Conservation (phyloP, 2,888 invertebrate genomes). For the Andrena chrysosceles region DNA sequence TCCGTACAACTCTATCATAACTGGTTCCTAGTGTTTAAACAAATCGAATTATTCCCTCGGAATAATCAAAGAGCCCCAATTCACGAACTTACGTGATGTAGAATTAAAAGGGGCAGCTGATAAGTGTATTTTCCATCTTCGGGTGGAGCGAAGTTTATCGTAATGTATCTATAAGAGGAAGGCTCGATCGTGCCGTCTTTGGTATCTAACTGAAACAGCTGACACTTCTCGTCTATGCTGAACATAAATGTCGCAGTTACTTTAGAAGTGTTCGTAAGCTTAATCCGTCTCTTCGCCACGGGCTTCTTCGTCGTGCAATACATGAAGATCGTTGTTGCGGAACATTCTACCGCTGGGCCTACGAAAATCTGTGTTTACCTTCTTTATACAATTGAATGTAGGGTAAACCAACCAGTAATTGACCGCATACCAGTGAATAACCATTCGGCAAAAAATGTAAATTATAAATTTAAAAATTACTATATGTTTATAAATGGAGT, state of each 20-base stretch:
- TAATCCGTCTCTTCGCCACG: slow-evolving; percentile 74
- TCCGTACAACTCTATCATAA: slow-evolving; percentile 65
- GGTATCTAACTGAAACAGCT: slow-evolving; percentile 80
- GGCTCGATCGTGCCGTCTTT: slow-evolving; percentile 78
- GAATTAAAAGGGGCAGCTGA: slow-evolving; percentile 80
- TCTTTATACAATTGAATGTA: not conserved
- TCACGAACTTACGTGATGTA: slow-evolving; percentile 80
- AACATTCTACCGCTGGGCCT: slow-evolving; percentile 43
- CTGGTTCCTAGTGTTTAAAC: slow-evolving; percentile 51
- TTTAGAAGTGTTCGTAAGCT: slow-evolving; percentile 80
- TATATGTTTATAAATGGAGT: no score
- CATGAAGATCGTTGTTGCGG: slow-evolving; percentile 50
- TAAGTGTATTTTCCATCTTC: slow-evolving; percentile 78
- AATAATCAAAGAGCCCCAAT: not conserved
- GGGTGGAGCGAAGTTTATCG: slow-evolving; percentile 79
- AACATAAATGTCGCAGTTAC: slow-evolving; percentile 81
- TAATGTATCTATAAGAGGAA: slow-evolving; percentile 75
- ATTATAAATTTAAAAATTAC: no score
- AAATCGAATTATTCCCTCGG: no score
- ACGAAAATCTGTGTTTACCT: not conserved
- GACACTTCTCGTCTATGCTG: slow-evolving; percentile 76
- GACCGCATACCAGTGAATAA: no score
- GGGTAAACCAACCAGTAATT: no score
- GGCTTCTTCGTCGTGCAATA: slow-evolving; percentile 42
- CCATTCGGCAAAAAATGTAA: no score